Evolutionary conservation across 1,140 invertebrate species (phyloP), one percentile per base, ranked within the genome.

Genomic region (Pristionchus pacificus): DNA sequence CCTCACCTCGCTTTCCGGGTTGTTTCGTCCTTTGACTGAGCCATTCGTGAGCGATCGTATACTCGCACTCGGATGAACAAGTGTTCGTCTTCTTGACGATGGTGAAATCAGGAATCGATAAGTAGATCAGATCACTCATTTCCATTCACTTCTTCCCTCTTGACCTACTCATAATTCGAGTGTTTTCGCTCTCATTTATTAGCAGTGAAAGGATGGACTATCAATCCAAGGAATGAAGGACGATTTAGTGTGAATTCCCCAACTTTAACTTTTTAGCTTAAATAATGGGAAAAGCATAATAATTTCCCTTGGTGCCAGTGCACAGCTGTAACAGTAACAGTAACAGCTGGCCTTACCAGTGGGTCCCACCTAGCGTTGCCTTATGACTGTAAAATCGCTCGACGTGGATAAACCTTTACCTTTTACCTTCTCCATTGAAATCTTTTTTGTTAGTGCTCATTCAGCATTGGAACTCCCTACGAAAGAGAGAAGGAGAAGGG

Each of bases 41-140:
- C 38, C 38, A 49, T 49, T 49, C 38, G 19, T 19, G 6, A 19
- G 38, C 38, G 38, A 49, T 6, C 6, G 6, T 59, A 33, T 72
- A 72, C 2, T 33, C 57, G 30, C 70, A 72, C 3, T 49, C 33
- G 31, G 63, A 72, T 1, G 70, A 66, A n/a, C 66, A 66, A 14
- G 65, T 55, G 15, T 72, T 72, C 38, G 66, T 72, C 14, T 55
- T 31, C 27, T 72, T 72, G 3, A 72, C 32, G 14, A 72, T 72
- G 57, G 65, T 64, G 32, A 72, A 72, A 49, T 65, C 70, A 66
- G 62, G 32, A 72, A 61, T 1, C 14, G 24, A n/a, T n/a, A n/a
- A n/a, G n/a, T n/a, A n/a, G n/a, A n/a, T n/a, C n/a, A n/a, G n/a
- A n/a, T n/a, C n/a, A n/a, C n/a, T n/a, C n/a, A n/a, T n/a, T n/a